Percentiles rank a stretch among this genome's conserved stretches.
These are phyloP conservation scores for Lymantria monacha DNA, from an alignment of 2,888 invertebrate genomes.

Conservation along the genomic window DNA sequence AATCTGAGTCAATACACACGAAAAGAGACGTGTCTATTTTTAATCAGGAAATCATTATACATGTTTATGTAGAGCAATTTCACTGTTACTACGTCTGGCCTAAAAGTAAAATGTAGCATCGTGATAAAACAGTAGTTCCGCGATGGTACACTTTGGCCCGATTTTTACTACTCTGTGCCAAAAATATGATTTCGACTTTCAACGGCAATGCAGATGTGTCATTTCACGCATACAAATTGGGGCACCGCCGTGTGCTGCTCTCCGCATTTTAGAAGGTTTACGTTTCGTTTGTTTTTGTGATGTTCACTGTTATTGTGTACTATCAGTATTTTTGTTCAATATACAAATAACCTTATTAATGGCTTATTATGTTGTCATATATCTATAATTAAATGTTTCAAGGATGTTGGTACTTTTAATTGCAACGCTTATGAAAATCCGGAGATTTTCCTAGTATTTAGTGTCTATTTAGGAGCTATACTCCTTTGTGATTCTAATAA, in stretches of 20 bases:
- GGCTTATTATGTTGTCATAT: no score
- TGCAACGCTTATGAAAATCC: neutral
- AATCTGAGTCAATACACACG: neutral
- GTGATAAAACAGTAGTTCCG: constrained; percentile 16
- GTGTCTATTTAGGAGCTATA: no score
- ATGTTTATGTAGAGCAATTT: constrained; percentile 7
- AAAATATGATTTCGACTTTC: constrained; percentile 59
- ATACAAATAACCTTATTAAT: no score
- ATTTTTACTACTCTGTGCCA: constrained; percentile 59
- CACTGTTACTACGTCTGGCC: constrained; percentile 3
- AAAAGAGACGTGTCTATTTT: constrained; percentile 3
- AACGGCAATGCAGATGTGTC: constrained; percentile 73
- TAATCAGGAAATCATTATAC: neutral
- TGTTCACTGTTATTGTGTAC: neutral
- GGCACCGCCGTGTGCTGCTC: constrained; percentile 29
- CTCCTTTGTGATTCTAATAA: no score
- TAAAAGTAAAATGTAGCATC: constrained; percentile 8
- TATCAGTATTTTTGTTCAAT: no score
- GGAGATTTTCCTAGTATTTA: no score
- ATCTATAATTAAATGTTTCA: no score
- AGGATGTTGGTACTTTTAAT: constrained; percentile 1
- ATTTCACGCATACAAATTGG: constrained; percentile 64
- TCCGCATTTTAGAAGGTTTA: constrained; percentile 21
- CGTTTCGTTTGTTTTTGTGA: neutral
- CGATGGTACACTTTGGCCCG: constrained; percentile 42